phyloP scores from a whole-genome alignment of 1,140 invertebrate species.

The Dendroctonus valens region DNA sequence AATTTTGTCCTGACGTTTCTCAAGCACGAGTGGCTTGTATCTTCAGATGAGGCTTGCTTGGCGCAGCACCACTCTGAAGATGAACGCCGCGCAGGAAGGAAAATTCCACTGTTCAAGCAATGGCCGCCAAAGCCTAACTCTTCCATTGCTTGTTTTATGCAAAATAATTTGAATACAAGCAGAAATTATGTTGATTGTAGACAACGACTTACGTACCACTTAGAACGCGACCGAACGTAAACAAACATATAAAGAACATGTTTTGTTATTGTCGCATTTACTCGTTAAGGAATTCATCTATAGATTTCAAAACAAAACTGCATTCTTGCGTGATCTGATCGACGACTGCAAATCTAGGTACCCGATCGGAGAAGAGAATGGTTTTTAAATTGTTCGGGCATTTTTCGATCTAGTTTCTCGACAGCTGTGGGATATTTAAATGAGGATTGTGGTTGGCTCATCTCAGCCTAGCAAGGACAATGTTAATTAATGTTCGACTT shows the following conservation, averaged over 20 bases:
- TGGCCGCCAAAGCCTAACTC: no score
- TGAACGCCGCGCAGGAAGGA: no score
- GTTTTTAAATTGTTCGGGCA: constrained; percentile 17
- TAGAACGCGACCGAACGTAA: no score
- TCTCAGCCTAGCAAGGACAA: not conserved
- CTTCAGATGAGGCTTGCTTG: no score
- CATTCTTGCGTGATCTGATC: constrained; percentile 25
- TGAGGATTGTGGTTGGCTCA: constrained; percentile 9
- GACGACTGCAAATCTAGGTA: constrained; percentile 12
- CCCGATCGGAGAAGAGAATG: constrained; percentile 15
- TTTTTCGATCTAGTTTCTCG: constrained; percentile 21
- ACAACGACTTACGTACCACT: no score
- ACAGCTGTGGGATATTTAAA: constrained; percentile 9
- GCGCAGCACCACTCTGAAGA: no score
- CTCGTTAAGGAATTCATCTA: constrained; percentile 14
- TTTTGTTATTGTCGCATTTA: constrained; percentile 12
- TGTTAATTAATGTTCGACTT: not conserved
- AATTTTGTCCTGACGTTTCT: no score
- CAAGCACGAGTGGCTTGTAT: no score
- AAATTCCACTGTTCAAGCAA: no score
- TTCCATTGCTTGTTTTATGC: no score
- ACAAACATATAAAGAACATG: not conserved
- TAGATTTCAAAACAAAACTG: constrained; percentile 12
- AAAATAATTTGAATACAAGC: no score
- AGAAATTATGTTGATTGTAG: no score